Base-by-base conservation (phyloP, 2,888 invertebrate genomes). In the Biston stratarius region DNA sequence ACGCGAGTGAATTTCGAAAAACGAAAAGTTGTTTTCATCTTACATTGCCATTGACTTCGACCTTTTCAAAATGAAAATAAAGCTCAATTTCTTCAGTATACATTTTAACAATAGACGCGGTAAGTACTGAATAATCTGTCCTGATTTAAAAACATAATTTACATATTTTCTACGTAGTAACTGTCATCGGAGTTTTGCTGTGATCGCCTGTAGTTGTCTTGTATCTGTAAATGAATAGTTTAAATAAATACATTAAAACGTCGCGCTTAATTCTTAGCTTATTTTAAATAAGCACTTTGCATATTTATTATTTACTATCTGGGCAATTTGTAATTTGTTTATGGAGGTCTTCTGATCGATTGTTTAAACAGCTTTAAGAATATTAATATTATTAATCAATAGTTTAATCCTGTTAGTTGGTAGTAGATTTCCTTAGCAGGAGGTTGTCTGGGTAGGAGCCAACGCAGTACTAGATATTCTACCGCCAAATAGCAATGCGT, bases 121-220 rank as follows among this genome's bases (percentile, higher is more conserved):
- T 67, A 56, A 49, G 64, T 64, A 11, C 10, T 57, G 60, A 40
- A 60, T 60, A 62, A 45, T 75, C 59, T 70, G 64, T 72, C 58
- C 72, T 69, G 73, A 72, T 75, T 51, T 53, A 73, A 72, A 45
- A 70, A 58, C 12, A 38, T 61, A 47, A 67, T 86, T 86, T 92
- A 92, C 83, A 89, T 73, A 72, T 81, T 84, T 69, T 91, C 91
- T 64, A 85, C 77, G 74, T 84, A 85, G 70, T 86, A 89, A 38
- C 86, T 87, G 38, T 92, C 92, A 47, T 92, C 92, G 63, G 80
- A 78, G 72, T 79, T 87, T 63, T 84, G 85, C 74, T 90, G 89
- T 67, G 89, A 87, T 72, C 92, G 90, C 77, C 92, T 88, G 85
- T 90, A 90, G 82, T 85, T 92, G 56, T 92, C 92, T 24, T 59